These are phyloP conservation scores for Hyles lineata DNA, from an alignment of 2,888 invertebrate species.

Conservation along the genomic window DNA sequence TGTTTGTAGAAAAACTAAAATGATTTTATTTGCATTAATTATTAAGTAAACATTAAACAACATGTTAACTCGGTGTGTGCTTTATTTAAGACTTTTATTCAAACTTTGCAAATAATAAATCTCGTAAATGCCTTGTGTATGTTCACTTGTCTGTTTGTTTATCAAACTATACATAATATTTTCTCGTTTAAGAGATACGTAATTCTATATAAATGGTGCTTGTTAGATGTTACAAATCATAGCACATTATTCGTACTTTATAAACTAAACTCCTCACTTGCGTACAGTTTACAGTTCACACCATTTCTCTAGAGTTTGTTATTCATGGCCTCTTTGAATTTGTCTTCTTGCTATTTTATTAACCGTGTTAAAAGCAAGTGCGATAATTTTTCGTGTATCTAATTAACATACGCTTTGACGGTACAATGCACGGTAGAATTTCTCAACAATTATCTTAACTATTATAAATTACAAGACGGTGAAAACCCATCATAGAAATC, in stretches of 20 bases:
- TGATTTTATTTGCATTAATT: background rate
- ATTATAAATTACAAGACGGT: background rate
- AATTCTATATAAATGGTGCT: too few relatives aligned
- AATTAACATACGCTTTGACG: background rate
- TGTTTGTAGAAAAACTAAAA: slow-evolving; percentile 11
- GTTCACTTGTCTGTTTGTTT: slow-evolving; percentile 1
- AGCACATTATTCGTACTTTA: too few relatives aligned
- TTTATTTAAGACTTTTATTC: background rate
- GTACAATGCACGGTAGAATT: background rate
- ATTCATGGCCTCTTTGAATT: background rate
- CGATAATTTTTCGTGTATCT: background rate
- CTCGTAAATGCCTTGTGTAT: background rate
- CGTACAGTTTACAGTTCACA: background rate
- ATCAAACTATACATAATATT: background rate
- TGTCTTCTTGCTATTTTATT: background rate
- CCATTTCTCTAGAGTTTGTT: background rate
- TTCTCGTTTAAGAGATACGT: too few relatives aligned
- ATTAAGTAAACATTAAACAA: background rate
- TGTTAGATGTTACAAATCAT: too few relatives aligned
- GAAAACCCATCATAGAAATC: too few relatives aligned
- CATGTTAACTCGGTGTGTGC: background rate
- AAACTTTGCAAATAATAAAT: background rate
- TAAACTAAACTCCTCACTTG: background rate
- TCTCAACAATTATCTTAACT: background rate
- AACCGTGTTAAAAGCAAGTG: background rate